These are phyloP conservation scores for Entomobrya multifasciata DNA, from an alignment of 2,888 invertebrate genomes.

Conservation along the genomic window DNA sequence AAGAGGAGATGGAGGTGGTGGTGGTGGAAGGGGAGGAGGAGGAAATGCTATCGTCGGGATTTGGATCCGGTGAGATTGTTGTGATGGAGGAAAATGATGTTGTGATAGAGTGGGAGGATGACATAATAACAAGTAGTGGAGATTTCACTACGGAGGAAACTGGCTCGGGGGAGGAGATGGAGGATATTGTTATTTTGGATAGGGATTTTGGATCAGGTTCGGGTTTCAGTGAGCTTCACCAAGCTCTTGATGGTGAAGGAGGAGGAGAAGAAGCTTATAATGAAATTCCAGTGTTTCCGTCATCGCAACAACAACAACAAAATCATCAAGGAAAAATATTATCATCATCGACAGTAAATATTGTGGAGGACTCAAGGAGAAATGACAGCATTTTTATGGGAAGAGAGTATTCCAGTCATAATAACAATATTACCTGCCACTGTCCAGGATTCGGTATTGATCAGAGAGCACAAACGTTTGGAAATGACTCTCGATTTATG, in stretches of 20 bases:
- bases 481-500: conserved; percentile 54
- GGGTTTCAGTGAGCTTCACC: background rate
- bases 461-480: conserved; percentile 36
- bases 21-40: conserved; percentile 22
- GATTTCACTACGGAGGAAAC: background rate
- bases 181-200: background rate
- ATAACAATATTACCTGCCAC: conserved; percentile 31
- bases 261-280: conserved; percentile 15
- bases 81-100: background rate
- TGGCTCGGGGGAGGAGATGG: background rate
- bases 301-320: background rate
- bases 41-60: conserved; percentile 41
- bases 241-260: background rate
- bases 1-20: conserved; percentile 2
- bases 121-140: background rate
- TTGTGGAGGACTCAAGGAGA: no score
- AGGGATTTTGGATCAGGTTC: background rate
- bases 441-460: conserved; percentile 48
- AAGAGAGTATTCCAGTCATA: no score
- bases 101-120: background rate
- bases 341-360: background rate
- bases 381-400: no score
- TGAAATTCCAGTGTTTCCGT: conserved; percentile 49
- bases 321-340: background rate
- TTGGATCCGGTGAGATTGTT: conserved; percentile 50